phyloP scores from a whole-genome alignment of 2,888 invertebrate genomes.

The Nasonia oneida region DNA sequence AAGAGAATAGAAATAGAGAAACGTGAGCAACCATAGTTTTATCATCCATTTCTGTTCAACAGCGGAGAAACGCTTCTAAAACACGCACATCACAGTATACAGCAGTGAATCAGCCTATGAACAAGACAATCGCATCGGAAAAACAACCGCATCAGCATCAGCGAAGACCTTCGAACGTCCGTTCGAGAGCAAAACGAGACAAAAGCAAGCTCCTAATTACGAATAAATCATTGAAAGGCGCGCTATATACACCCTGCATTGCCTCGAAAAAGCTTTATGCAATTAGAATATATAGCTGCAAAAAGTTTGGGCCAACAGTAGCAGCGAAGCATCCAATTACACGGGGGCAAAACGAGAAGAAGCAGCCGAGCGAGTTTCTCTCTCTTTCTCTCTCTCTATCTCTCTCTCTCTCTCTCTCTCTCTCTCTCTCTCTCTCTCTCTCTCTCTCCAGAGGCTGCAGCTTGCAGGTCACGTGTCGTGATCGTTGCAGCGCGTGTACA shows the following conservation, averaged over 20 bases:
- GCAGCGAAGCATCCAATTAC: not conserved
- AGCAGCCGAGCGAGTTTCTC: not conserved
- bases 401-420: constrained; percentile 2
- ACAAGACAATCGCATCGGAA: too few species aligned
- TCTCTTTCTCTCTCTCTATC: constrained; percentile 6
- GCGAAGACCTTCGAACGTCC: not conserved
- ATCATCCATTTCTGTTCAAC: too few species aligned
- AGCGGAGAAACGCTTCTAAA: too few species aligned
- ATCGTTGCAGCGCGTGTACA: not conserved
- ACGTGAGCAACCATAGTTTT: too few species aligned
- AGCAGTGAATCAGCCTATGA: too few species aligned
- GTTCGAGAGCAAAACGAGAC: not conserved
- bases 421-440: not conserved
- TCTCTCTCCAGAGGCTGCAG: constrained; percentile 9
- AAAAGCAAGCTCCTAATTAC: not conserved
- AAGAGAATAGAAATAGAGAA: too few species aligned
- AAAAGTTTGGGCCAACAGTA: not conserved
- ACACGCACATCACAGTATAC: too few species aligned
- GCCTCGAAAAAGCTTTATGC: constrained; percentile 4
- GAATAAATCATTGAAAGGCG: not conserved
- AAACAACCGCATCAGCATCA: too few species aligned
- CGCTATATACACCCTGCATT: not conserved
- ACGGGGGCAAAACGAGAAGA: not conserved
- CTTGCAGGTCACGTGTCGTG: constrained; percentile 6
- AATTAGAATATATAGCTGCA: not conserved